Base-by-base conservation (phyloP, 2,113 vertebrate genomes). In the Chrysemys picta region DNA sequence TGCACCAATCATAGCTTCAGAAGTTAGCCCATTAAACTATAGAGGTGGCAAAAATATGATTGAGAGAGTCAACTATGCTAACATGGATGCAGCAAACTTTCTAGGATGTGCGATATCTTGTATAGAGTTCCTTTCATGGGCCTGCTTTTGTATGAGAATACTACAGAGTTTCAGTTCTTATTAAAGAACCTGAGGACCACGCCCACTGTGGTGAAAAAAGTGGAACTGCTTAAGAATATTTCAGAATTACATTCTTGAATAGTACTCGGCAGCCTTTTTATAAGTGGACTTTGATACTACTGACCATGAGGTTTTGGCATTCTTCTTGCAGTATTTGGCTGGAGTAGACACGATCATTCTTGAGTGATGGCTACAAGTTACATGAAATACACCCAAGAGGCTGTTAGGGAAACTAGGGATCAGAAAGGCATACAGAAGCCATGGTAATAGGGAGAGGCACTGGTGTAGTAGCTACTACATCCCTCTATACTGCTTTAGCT, bases 41-140 rank as follows among this genome's bases (percentile, higher is more conserved):
- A 69, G 29, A n/a, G 10, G 12, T 3, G 11, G 50, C 38, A 50
- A 54, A 80, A 76, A 19, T 0, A 1, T 2, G 80, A 49, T 0
- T 54, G 50, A 52, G 10, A 82, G 35, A 49, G 78, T 86, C 21
- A 89, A 57, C 47, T 82, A 57, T 8, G 6, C 14, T 10, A 89
- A 59, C 47, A 21, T 19, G 49, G 47, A 9, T 31, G 8, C 47
- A 80, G 47, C 0, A 79, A 80, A 16, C 47, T 17, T 49, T 49
- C 82, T 53, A 42, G 62, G 29, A 82, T 76, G 29, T 72, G 12
- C 72, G 85, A 35, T 31, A 25, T 14, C 16, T 11, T 7, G 38
- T 1, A 0, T 10, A 12, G 50, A 27, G 6, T 65, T 65, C 17
- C 57, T 65, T 65, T 65, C 62, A 65, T 17, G 14, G 62, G 31